Conservation (phyloP, 1,140 invertebrate genomes). For the Anoplophora glabripennis region DNA sequence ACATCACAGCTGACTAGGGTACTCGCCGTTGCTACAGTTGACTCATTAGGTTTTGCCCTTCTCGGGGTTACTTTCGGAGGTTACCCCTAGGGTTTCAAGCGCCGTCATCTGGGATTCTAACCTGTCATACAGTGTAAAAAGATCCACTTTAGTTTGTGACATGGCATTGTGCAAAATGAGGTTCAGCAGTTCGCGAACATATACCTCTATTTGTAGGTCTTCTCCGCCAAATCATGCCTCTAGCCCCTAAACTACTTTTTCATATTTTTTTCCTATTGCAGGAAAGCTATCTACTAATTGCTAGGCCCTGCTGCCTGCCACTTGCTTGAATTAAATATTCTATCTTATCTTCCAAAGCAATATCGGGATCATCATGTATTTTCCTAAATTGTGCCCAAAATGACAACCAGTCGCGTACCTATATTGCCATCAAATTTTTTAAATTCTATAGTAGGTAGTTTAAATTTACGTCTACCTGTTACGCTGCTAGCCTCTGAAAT, state of each 20-base stretch:
- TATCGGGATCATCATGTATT: neutral
- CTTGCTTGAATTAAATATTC: conserved; percentile 9
- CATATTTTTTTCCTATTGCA: conserved; percentile 1
- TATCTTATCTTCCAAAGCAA: conserved; percentile 5
- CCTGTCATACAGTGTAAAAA: conserved; percentile 23
- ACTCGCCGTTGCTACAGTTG: conserved; percentile 7
- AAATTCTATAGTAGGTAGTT: neutral
- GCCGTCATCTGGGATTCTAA: conserved; percentile 19
- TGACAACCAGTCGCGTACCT: neutral
- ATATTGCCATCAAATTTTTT: neutral
- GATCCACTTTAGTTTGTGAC: too few species aligned
- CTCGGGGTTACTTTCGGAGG: too few species aligned
- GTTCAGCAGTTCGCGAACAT: too few species aligned
- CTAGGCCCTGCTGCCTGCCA: conserved; percentile 1
- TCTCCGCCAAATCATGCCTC: neutral
- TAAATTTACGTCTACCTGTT: conserved; percentile 8
- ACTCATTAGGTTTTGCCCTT: neutral
- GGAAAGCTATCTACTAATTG: conserved; percentile 7
- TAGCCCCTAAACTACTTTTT: neutral
- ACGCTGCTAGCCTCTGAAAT: too few species aligned
- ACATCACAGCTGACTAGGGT: conserved; percentile 8
- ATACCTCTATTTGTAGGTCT: neutral
- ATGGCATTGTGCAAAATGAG: too few species aligned
- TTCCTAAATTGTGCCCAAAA: too few species aligned
- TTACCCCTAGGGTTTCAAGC: too few species aligned